Conservation (phyloP, 2,888 invertebrate genomes). For the Drosophila subsilvestris region DNA sequence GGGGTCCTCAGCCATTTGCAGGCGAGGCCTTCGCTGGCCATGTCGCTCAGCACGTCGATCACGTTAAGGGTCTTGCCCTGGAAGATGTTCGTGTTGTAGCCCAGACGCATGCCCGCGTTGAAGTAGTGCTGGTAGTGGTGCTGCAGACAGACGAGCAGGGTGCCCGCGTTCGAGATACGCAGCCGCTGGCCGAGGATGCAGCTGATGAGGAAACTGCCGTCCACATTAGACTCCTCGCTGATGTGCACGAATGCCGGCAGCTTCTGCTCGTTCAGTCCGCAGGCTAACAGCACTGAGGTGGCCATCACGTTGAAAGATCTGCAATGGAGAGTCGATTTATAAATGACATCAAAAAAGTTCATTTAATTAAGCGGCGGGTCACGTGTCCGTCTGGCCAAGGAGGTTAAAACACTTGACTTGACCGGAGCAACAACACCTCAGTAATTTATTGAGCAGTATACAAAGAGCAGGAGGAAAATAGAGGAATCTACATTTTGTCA, state of each 20-base stretch:
- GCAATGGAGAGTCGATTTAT: conserved; percentile 61
- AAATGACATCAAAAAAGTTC: conserved; percentile 63
- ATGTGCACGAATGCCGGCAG: conserved; percentile 86
- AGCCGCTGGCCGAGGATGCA: conserved; percentile 87
- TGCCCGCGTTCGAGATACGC: conserved; percentile 86
- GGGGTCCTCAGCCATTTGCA: conserved; percentile 76
- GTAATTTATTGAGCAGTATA: conserved; percentile 60
- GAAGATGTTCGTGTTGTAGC: conserved; percentile 87
- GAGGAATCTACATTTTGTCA: conserved; percentile 63
- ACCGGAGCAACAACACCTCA: conserved; percentile 37
- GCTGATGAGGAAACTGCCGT: conserved; percentile 89
- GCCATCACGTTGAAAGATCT: conserved; percentile 85
- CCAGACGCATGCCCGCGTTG: conserved; percentile 89
- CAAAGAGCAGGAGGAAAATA: conserved; percentile 8
- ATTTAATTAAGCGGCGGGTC: conserved; percentile 68
- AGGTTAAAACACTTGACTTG: conserved; percentile 53
- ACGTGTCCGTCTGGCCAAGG: conserved; percentile 53
- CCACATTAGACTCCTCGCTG: conserved; percentile 89
- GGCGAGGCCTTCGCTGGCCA: conserved; percentile 83
- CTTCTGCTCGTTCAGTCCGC: conserved; percentile 87
- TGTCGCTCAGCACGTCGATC: conserved; percentile 85
- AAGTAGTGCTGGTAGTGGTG: conserved; percentile 90
- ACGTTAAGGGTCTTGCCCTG: conserved; percentile 85
- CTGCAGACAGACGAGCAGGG: conserved; percentile 88
- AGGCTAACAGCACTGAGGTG: conserved; percentile 86